Base-by-base conservation (phyloP, 2,888 invertebrate genomes). In the Acronicta aceris region DNA sequence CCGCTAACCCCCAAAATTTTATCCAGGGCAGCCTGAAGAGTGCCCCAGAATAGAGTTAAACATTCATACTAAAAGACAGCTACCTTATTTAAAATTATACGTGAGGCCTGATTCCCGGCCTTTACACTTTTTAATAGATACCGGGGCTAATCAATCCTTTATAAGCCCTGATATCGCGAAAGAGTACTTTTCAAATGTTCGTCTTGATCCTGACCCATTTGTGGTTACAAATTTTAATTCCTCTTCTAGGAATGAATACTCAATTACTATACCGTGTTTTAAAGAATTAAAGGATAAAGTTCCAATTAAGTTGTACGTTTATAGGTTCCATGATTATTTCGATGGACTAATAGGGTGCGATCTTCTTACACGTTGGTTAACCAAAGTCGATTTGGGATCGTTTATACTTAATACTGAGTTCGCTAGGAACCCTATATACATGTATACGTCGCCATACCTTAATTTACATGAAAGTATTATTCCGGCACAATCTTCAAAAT, bases 231-330 rank as follows among this genome's bases (percentile, higher is more conserved):
- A 41, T 3, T 15, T 16, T 16, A 15, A 41, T 3, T 0, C 41
- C 8, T 15, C 16, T 41, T 41, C 40, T 45, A 55, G 46, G 40
- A 55, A 47, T 15, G 25, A 55, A 16, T 47, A 55, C 27, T 41
- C 47, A n/a, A 55, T 55, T 12, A 41, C 54, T 7, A 38, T 55
- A 30, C 46, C 46, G 2, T 27, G 30, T 41, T 55, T 55, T 48
- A 30, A 30, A 9, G 21, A 55, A 55, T 41, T 55, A 17, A 41
- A 48, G 12, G 47, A 48, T 41, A 12, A 41, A 9, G 0, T 8
- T 21, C 41, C 16, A 8, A 16, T 21, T n/a, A 27, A 40, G 17
- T 55, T 48, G 12, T 16, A 48, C n/a, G 40, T 54, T 5, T 55
- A 48, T 21, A 48, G 30, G 27, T 55, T 48, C 16, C 54, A 46